Evolutionary conservation across 2,113 vertebrate genomes (phyloP), one percentile per base, ranked within the genome.

Genomic region (Elephas maximus): DNA sequence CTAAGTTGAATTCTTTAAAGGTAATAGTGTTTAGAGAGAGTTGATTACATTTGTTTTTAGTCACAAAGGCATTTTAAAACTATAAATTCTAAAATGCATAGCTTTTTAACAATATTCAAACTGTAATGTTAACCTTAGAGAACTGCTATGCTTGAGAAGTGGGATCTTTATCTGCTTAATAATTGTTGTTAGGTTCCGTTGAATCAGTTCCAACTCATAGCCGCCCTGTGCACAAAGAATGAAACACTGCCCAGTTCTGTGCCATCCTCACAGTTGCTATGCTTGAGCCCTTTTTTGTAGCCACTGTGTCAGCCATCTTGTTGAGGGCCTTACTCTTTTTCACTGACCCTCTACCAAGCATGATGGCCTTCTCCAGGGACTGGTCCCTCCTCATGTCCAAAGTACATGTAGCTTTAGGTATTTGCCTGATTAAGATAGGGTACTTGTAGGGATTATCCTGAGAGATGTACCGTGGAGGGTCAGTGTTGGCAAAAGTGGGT

Each of bases 1-100:
- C 74, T 95, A 88, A 90, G 71, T 82, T 57, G 65, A 71, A 44
- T 84, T 91, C 5, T 96, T 92, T 83, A 81, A 93, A 45, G 11
- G 10, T 82, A 60, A 26, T 65, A 17, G 3, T 53, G 85, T 85
- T 82, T 88, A 6, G 18, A 23, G 8, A 45, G 20, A 73, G 9
- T 67, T 91, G 17, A 95, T 89, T 30, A 41, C 15, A 15, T 57
- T 57, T 14, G 83, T 92, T 37, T 76, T 88, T 65, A 6, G 5
- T 92, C 93, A n/a, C 18, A 88, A 80, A 73, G 48, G 21, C 20
- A 93, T 5, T 74, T 91, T 95, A 85, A 81, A 94, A 51, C 28
- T 81, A 23, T 76, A 87, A 78, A 84, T 88, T 97, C 45, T 90
- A 77, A 94, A 90, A 83, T 82, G 85, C 30, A 12, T 90, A 41